phyloP scores from a whole-genome alignment of 2,113 vertebrate genomes.

The Hyperoodon ampullatus region DNA sequence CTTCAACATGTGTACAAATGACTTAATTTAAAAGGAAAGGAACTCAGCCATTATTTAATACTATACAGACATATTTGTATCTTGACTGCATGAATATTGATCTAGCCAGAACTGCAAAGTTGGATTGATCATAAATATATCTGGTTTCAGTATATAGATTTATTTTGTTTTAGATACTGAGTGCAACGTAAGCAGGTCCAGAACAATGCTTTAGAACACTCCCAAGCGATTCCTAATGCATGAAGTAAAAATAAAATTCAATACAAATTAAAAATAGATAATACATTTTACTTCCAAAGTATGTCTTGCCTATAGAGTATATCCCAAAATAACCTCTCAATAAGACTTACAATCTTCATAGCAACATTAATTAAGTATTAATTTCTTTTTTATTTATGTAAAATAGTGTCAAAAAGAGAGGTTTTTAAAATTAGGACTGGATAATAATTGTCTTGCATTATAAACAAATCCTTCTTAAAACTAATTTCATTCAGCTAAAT shows the following conservation, averaged over 20 bases:
- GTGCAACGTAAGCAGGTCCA: background rate
- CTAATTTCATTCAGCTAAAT: conserved; percentile 57
- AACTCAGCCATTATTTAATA: background rate
- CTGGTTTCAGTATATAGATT: background rate
- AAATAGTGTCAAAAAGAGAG: background rate
- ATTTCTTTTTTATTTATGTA: background rate
- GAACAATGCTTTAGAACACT: background rate
- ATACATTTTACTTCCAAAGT: background rate
- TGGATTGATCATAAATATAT: background rate
- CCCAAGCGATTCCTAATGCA: background rate
- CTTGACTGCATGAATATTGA: background rate
- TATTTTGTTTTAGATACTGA: background rate
- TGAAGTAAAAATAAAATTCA: conserved; percentile 4
- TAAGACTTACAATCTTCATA: background rate
- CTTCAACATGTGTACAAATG: background rate
- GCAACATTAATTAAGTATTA: conserved; percentile 28
- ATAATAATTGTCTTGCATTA: background rate
- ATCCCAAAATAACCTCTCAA: background rate
- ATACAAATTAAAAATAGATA: conserved; percentile 8
- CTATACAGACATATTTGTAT: background rate
- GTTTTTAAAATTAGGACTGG: background rate
- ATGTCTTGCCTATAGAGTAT: background rate
- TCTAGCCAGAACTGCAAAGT: background rate
- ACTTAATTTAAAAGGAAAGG: background rate
- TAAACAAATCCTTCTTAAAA: conserved; percentile 54